phyloP scores from a whole-genome alignment of 2,888 invertebrate species.

The Quadroppia sp. region DNA sequence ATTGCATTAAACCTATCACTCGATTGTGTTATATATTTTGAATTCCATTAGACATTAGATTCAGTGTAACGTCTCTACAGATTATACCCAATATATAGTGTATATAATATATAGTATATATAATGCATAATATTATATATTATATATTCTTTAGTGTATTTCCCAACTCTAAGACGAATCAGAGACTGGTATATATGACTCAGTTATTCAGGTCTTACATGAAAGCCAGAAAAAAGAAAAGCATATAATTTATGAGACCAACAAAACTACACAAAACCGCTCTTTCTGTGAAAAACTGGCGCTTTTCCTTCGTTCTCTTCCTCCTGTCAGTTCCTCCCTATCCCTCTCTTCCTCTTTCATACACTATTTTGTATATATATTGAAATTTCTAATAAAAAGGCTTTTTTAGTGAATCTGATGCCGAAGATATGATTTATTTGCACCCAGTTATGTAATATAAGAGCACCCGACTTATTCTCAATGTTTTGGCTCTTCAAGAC shows the following conservation, averaged over 20 bases:
- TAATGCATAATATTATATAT: slow-evolving; percentile 30
- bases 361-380: slow-evolving; percentile 2
- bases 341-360: slow-evolving; percentile 27
- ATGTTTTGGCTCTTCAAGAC: too few relatives aligned
- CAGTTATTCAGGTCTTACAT: slow-evolving; percentile 23
- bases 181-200: slow-evolving; percentile 6
- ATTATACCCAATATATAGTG: not conserved
- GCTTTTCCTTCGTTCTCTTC: slow-evolving; percentile 6
- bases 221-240: slow-evolving; percentile 20
- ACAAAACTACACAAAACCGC: not conserved
- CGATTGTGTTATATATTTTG: slow-evolving; percentile 25
- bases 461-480: not conserved
- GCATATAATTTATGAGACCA: slow-evolving; percentile 29
- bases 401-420: slow-evolving; percentile 28
- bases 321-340: not conserved
- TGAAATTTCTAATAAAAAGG: slow-evolving; percentile 25
- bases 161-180: slow-evolving; percentile 22
- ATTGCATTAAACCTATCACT: slow-evolving; percentile 14
- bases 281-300: slow-evolving; percentile 3
- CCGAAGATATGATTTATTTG: slow-evolving; percentile 9
- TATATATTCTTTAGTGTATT: slow-evolving; percentile 12
- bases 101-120: slow-evolving; percentile 6
- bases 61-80: slow-evolving; percentile 19
- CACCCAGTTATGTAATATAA: not conserved
- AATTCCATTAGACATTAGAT: slow-evolving; percentile 33